Evolutionary conservation across 2,888 invertebrate species (phyloP).

Genomic region (Lepidocyrtinus sp.): DNA sequence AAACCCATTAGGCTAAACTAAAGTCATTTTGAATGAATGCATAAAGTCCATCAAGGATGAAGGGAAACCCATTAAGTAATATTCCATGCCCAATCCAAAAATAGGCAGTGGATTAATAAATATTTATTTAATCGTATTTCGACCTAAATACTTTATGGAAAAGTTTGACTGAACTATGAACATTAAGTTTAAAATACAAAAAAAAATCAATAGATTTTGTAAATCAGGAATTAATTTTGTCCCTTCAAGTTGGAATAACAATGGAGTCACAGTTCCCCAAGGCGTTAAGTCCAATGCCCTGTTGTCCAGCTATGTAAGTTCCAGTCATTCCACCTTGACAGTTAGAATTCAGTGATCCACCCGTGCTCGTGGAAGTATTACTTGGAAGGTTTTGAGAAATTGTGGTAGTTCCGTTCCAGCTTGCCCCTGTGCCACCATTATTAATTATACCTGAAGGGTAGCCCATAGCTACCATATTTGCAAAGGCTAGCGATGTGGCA

Average conservation of each 20-base stretch:
- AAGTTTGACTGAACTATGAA: too few relatives aligned
- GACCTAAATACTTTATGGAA: too few relatives aligned
- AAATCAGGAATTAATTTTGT: too few relatives aligned
- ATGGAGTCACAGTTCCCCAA: conserved; percentile 35
- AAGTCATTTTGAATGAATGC: too few relatives aligned
- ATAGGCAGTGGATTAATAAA: too few relatives aligned
- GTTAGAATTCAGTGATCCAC: conserved; percentile 17
- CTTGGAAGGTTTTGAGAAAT: conserved; percentile 20
- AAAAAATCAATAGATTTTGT: too few relatives aligned
- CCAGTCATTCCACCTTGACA: conserved; percentile 40
- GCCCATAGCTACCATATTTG: conserved; percentile 32
- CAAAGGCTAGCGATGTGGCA: neutral
- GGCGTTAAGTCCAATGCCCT: conserved; percentile 13
- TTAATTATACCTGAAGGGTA: conserved; percentile 37
- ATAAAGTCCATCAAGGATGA: too few relatives aligned
- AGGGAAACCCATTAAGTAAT: too few relatives aligned
- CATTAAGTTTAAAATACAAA: too few relatives aligned
- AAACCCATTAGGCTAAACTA: too few relatives aligned
- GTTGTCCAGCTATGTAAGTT: conserved; percentile 27
- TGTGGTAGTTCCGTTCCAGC: conserved; percentile 12
- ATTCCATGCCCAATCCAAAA: too few relatives aligned
- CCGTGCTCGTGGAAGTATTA: conserved; percentile 24
- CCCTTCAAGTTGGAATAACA: conserved; percentile 6
- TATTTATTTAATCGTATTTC: too few relatives aligned
- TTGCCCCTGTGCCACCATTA: conserved; percentile 33